Percentiles rank a stretch among this genome's conserved stretches.
These are phyloP conservation scores for Catajapyx aquilonaris DNA, from an alignment of 1,140 invertebrate genomes.

Conservation along the genomic window DNA sequence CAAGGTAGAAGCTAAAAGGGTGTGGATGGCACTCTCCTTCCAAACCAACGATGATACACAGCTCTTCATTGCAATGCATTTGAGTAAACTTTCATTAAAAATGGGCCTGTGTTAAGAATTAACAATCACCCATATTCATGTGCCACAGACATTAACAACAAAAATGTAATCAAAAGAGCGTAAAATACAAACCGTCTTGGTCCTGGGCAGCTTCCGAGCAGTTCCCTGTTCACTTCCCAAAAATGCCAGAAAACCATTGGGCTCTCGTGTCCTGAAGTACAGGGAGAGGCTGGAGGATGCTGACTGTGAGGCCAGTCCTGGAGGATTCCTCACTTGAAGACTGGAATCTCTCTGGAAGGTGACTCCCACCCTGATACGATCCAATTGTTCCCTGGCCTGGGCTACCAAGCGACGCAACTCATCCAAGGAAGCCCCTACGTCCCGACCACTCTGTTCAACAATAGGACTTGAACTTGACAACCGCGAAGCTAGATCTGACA, in stretches of 20 bases:
- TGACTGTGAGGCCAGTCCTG: slow-evolving; percentile 52
- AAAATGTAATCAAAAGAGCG: too few relatives aligned
- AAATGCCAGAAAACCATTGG: slow-evolving; percentile 67
- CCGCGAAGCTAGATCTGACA: too few relatives aligned
- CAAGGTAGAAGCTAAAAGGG: too few relatives aligned
- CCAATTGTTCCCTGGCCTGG: slow-evolving; percentile 39
- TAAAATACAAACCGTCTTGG: slow-evolving; percentile 38
- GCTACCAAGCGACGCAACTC: slow-evolving; percentile 51
- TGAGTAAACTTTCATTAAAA: too few relatives aligned
- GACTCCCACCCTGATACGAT: slow-evolving; percentile 50
- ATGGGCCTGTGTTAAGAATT: too few relatives aligned
- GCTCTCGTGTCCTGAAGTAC: slow-evolving; percentile 60
- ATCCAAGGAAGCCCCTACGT: slow-evolving; percentile 44
- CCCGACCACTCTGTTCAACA: slow-evolving; percentile 30
- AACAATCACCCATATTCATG: too few relatives aligned
- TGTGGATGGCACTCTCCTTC: too few relatives aligned
- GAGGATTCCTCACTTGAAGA: slow-evolving; percentile 64
- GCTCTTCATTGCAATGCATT: too few relatives aligned
- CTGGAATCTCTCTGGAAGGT: slow-evolving; percentile 62
- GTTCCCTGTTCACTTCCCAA: slow-evolving; percentile 67
- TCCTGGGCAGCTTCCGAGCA: slow-evolving; percentile 28
- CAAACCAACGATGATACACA: too few relatives aligned
- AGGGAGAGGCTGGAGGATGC: slow-evolving; percentile 68
- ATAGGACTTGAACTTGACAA: too few relatives aligned
- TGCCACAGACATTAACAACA: too few relatives aligned